Conservation (phyloP, 2,888 invertebrate genomes). For the Escarpia spicata region DNA sequence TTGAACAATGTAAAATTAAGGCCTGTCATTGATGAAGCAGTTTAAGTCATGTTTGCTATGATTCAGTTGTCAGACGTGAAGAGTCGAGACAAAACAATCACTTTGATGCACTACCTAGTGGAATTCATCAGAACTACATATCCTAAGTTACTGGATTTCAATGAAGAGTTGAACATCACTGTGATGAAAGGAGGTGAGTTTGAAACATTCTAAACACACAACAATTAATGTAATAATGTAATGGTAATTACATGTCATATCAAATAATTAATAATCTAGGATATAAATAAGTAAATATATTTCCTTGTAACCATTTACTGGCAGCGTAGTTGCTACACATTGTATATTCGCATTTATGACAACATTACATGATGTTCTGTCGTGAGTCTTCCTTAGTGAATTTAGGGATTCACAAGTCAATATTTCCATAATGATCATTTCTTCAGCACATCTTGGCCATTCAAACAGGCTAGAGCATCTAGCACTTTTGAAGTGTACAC, state of each 20-base stretch:
- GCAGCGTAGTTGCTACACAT: too few species aligned
- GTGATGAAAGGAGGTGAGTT: slow-evolving; percentile 36
- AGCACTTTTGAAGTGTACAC: too few species aligned
- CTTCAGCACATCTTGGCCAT: too few species aligned
- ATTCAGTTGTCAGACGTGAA: slow-evolving; percentile 35
- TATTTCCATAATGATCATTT: too few species aligned
- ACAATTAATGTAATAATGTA: neutral
- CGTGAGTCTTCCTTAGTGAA: too few species aligned
- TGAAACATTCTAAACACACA: neutral
- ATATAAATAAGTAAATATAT: too few species aligned
- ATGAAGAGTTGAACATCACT: slow-evolving; percentile 31
- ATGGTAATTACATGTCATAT: neutral
- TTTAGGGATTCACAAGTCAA: too few species aligned
- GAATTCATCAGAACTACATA: slow-evolving; percentile 33
- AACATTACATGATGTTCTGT: too few species aligned
- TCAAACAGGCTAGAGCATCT: too few species aligned
- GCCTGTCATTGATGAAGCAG: neutral
- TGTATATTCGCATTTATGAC: too few species aligned
- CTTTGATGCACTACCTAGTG: slow-evolving; percentile 38
- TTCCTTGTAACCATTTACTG: too few species aligned
- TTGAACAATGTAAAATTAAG: neutral
- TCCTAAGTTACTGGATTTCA: slow-evolving; percentile 34
- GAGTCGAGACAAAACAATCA: slow-evolving; percentile 29
- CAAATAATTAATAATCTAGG: neutral
- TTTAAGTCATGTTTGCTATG: neutral